Percentiles rank a stretch among this genome's conserved stretches.
phyloP scores from a whole-genome alignment of 2,113 vertebrate genomes.

The Calyptommatus sinebrachiatus region DNA sequence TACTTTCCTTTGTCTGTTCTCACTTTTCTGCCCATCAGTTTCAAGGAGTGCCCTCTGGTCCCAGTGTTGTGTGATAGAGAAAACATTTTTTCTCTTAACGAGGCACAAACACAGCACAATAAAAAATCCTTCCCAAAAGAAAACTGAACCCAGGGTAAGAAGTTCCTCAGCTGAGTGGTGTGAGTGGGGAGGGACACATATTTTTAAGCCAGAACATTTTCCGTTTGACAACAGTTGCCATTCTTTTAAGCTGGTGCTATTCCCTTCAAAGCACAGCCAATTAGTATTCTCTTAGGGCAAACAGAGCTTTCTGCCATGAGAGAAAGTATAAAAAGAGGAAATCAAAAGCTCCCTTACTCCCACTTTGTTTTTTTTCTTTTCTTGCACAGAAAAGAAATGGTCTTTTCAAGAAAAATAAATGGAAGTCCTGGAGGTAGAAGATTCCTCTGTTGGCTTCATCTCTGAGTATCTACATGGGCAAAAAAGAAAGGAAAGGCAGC shows the following conservation, averaged over 20 bases:
- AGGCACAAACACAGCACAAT: background rate
- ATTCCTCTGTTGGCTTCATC: background rate
- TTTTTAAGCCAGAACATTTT: slow-evolving; percentile 23
- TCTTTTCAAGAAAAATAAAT: background rate
- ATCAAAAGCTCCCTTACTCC: background rate
- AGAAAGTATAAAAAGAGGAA: background rate
- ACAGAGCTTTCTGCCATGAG: slow-evolving; percentile 4
- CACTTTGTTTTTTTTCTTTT: background rate
- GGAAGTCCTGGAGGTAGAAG: background rate
- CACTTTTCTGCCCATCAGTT: too few relatives aligned
- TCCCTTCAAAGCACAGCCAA: slow-evolving; percentile 13
- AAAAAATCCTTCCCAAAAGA: background rate
- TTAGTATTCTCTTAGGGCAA: slow-evolving; percentile 27
- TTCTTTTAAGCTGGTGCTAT: slow-evolving; percentile 21
- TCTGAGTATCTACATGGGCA: background rate
- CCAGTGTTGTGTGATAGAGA: too few relatives aligned
- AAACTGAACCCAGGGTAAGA: background rate
- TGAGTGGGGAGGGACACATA: background rate
- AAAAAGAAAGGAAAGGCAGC: background rate
- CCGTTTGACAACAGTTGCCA: slow-evolving; percentile 22
- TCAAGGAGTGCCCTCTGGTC: too few relatives aligned
- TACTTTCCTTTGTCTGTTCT: too few relatives aligned
- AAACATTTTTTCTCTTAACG: too few relatives aligned
- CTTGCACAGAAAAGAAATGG: background rate
- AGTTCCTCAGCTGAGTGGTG: background rate